These are phyloP conservation scores for Silurus asotus DNA, from an alignment of 2,113 vertebrate genomes.

Conservation along the genomic window DNA sequence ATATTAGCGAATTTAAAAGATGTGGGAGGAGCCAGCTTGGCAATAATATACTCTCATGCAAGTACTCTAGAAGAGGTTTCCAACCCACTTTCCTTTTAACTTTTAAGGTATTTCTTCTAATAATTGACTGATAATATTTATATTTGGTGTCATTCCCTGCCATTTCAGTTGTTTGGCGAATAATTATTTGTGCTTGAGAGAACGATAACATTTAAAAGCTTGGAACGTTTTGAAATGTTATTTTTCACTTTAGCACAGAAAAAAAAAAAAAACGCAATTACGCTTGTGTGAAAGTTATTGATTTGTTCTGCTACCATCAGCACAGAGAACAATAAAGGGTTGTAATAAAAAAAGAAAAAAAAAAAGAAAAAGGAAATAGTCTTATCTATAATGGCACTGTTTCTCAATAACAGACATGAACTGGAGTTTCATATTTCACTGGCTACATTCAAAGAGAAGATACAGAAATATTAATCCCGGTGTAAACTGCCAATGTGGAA, in stretches of 20 bases:
- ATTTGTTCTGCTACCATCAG: neutral
- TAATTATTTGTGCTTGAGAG: neutral
- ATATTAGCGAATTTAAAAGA: slow-evolving; percentile 54
- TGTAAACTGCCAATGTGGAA: neutral
- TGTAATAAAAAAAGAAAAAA: neutral
- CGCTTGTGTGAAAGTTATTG: neutral
- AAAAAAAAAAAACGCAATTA: slow-evolving; percentile 16
- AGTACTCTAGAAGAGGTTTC: slow-evolving; percentile 48
- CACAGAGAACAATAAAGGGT: slow-evolving; percentile 12
- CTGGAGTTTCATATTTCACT: neutral
- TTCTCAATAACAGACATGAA: neutral
- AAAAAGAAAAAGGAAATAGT: too few relatives aligned
- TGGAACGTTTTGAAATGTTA: neutral
- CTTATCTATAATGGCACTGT: neutral
- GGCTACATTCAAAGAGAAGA: neutral
- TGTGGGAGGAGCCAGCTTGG: slow-evolving; percentile 47
- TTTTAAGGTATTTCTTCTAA: neutral
- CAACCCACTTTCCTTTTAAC: slow-evolving; percentile 48
- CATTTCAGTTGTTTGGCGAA: neutral
- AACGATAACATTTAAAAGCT: neutral
- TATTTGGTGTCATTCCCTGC: neutral
- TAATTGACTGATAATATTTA: neutral
- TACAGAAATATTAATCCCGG: neutral
- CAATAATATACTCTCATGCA: slow-evolving; percentile 19
- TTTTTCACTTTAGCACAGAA: neutral